Evolutionary conservation across 1,140 invertebrate species (phyloP).

Genomic region (Globodera rostochiensis): DNA sequence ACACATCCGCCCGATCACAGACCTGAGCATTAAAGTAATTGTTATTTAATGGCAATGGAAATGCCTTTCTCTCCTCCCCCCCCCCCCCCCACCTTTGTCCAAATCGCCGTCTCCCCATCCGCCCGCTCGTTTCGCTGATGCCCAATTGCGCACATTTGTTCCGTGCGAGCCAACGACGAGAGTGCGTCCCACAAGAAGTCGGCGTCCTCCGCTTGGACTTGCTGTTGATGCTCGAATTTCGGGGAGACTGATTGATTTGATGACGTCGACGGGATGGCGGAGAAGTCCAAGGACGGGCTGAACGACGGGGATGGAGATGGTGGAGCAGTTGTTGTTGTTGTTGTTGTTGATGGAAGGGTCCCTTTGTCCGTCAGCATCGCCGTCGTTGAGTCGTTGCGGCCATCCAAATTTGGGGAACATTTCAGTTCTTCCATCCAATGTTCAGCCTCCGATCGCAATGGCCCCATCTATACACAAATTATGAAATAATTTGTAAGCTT

Average conservation of each 20-base stretch:
- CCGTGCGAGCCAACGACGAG: conserved; percentile 24
- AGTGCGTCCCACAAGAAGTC: conserved; percentile 21
- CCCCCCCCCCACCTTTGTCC: conserved; percentile 27
- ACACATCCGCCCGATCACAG: conserved; percentile 13
- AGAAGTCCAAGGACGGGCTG: background rate
- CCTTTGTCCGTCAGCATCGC: background rate
- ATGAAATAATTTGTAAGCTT: background rate
- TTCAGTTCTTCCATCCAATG: conserved; percentile 52
- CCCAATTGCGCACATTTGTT: conserved; percentile 26
- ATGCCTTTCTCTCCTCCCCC: conserved; percentile 25
- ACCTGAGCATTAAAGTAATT: conserved; percentile 10
- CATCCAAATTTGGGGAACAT: conserved; percentile 28
- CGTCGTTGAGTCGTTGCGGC: conserved; percentile 9
- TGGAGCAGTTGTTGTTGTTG: conserved; percentile 1
- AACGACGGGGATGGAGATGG: conserved; percentile 19
- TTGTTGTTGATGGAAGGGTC: conserved; percentile 7
- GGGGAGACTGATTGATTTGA: background rate
- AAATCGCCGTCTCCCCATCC: conserved; percentile 35
- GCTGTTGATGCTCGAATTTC: conserved; percentile 6
- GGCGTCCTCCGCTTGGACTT: conserved; percentile 5
- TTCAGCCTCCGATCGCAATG: conserved; percentile 51
- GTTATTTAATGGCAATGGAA: conserved; percentile 25
- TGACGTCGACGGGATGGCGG: too few relatives aligned
- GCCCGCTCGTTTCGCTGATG: background rate
- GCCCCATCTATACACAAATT: conserved; percentile 22